Percentiles rank a stretch among this genome's conserved stretches.
phyloP scores from a whole-genome alignment of 2,113 vertebrate genomes.

The Chionomys nivalis region DNA sequence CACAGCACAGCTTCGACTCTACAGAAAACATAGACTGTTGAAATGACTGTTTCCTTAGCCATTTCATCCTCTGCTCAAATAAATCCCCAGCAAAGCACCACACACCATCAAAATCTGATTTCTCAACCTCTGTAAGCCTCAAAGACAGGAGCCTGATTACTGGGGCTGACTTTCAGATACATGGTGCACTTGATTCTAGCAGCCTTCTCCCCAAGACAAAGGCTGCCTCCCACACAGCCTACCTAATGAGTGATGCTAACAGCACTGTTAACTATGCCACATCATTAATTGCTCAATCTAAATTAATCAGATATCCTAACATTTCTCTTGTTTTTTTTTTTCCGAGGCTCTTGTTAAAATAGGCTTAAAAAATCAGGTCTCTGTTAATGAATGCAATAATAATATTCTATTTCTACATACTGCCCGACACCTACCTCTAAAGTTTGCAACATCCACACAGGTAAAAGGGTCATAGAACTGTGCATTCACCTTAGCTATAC shows the following conservation, averaged over 20 bases:
- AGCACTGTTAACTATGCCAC: slow-evolving; percentile 60
- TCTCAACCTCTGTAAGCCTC: slow-evolving; percentile 55
- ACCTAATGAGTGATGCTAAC: slow-evolving; percentile 68
- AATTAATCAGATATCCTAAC: slow-evolving; percentile 76
- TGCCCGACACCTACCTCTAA: slow-evolving; percentile 56
- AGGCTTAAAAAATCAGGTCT: slow-evolving; percentile 68
- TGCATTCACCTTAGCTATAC: slow-evolving; percentile 59
- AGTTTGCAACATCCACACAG: not conserved
- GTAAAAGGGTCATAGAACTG: slow-evolving; percentile 19
- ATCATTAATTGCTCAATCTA: slow-evolving; percentile 71
- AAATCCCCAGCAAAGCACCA: slow-evolving; percentile 33
- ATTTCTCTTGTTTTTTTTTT: slow-evolving; percentile 74
- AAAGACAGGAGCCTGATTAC: slow-evolving; percentile 52
- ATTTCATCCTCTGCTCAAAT: slow-evolving; percentile 40
- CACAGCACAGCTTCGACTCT: not conserved
- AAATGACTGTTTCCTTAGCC: slow-evolving; percentile 15
- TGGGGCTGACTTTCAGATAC: slow-evolving; percentile 19
- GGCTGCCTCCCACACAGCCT: slow-evolving; percentile 67
- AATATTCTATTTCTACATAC: slow-evolving; percentile 59
- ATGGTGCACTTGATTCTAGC: slow-evolving; percentile 20
- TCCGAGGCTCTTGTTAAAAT: slow-evolving; percentile 54
- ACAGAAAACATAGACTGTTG: not conserved
- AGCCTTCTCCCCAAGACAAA: not conserved
- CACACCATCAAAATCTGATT: slow-evolving; percentile 44
- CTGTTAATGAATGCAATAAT: slow-evolving; percentile 73